Evolutionary conservation across 2,888 invertebrate species (phyloP), one percentile per base, ranked within the genome.

Genomic region (Dinocampus coccinellae): DNA sequence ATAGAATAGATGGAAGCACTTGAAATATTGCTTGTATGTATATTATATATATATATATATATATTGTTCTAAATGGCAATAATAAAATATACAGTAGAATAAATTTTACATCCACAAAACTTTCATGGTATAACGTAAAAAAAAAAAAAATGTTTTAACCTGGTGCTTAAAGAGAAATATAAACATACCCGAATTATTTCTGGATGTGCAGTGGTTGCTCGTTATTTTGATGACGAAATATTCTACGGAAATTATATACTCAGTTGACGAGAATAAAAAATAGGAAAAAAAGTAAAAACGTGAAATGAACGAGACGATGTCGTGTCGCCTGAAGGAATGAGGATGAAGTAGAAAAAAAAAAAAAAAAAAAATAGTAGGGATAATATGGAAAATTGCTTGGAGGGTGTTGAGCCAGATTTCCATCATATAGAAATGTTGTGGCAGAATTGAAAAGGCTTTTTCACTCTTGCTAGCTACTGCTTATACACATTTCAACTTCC

Each of bases 321-420:
- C 64, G 33, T 58, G 42, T 61, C 16, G 70, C 70, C 65, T 24
- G 53, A 36, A 29, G 65, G 53, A 36, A 65, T 39, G 29, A 26
- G 47, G 24, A 7, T n/a, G 47, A 34, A 11, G 42, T 26, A 29
- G 16, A 58, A 58, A n/a, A n/a, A n/a, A n/a, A n/a, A n/a, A n/a
- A n/a, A n/a, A n/a, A n/a, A n/a, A n/a, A n/a, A n/a, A 34, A 20
- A 26, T 16, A 63, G 47, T 36, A 36, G 69, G 70, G 61, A 61
- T 73, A 73, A 75, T 75, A 75, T 73, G 73, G 61, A 75, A 73
- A 75, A 76, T 72, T 72, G 70, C 70, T 73, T 69, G 63, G 62
- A 73, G 74, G 70, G 72, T 73, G 73, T 74, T 73, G 70, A 70
- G 55, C 62, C 57, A 75, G 74, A 75, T 75, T 72, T 75, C 62